Base-by-base conservation (phyloP, 1,140 invertebrate genomes). In the Tribolium castaneum region DNA sequence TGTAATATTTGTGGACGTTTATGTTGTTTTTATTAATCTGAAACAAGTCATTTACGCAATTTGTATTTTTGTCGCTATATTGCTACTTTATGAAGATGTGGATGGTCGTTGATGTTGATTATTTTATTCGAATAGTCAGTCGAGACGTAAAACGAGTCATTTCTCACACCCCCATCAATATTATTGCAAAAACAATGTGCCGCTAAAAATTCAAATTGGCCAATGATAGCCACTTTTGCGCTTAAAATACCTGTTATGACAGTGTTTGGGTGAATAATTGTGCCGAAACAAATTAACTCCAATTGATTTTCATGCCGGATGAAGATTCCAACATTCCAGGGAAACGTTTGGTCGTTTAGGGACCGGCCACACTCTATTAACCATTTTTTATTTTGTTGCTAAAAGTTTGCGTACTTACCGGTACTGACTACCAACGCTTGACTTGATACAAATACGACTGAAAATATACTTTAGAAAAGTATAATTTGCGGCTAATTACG, bases 131-230 rank as follows among this genome's bases (percentile, higher is more conserved):
- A 51, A 6, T 72, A 16, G 5, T 12, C 70, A 50, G n/a, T 51
- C 9, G 25, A 13, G 50, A 72, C 39, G 25, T 72, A 72, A 22
- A 72, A 72, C 9, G 70, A 19, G 1, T 13, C 70, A 72, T 50
- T 50, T 72, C 39, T 35, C 10, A 72, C 4, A 25, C 22, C 14
- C 10, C 39, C 45, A 2, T 72, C 22, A 30, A 62, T 14, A 14
- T 39, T 35, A 72, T 72, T 45, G 52, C 45, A 72, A 6, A 72
- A 72, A 72, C 70, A 72, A 35, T 72, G 70, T 12, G 70, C 70
- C 6, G 70, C 70, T 72, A 51, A 52, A 72, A 50, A 50, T 3
- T 54, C 7, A 54, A 54, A 19, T 54, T 1, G 14, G 19, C 52
- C 7, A 54, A 30, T 30, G 5, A 25, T 1, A 2, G 22, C 1